phyloP scores from a whole-genome alignment of 1,140 invertebrate species.

The Heterodera schachtii region DNA sequence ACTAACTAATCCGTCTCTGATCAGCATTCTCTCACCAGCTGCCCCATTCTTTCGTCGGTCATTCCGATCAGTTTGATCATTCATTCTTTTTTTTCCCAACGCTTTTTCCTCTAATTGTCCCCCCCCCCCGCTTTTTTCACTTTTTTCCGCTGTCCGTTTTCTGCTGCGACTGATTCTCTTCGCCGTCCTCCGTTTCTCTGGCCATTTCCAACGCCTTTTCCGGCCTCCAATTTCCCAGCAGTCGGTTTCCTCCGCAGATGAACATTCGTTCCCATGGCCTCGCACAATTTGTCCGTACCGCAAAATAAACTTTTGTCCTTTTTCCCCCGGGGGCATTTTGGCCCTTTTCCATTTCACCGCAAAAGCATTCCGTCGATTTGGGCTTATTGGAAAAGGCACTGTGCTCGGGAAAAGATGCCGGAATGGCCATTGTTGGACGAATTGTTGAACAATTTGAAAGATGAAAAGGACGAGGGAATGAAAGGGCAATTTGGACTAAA shows the following conservation, averaged over 20 bases:
- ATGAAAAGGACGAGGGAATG: too few relatives aligned
- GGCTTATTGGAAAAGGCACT: neutral
- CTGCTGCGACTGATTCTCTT: neutral
- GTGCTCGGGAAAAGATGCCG: neutral
- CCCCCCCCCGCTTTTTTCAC: too few relatives aligned
- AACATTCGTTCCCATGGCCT: conserved; percentile 16
- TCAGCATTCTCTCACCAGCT: too few relatives aligned
- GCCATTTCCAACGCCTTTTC: conserved; percentile 2
- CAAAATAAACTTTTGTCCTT: neutral
- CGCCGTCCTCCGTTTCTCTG: neutral
- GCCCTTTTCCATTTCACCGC: neutral
- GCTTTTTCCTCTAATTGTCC: too few relatives aligned
- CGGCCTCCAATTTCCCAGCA: conserved; percentile 1
- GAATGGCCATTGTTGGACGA: neutral
- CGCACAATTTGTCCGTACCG: neutral
- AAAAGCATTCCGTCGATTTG: neutral
- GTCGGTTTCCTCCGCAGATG: neutral
- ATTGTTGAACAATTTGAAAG: neutral
- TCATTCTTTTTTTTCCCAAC: too few relatives aligned
- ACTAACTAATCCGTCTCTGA: too few relatives aligned
- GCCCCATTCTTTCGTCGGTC: too few relatives aligned
- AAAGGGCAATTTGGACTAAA: too few relatives aligned
- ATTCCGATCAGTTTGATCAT: too few relatives aligned
- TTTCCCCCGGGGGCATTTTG: neutral
- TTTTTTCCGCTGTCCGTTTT: neutral